phyloP scores from a whole-genome alignment of 2,888 invertebrate species.

The Apodemia zela region DNA sequence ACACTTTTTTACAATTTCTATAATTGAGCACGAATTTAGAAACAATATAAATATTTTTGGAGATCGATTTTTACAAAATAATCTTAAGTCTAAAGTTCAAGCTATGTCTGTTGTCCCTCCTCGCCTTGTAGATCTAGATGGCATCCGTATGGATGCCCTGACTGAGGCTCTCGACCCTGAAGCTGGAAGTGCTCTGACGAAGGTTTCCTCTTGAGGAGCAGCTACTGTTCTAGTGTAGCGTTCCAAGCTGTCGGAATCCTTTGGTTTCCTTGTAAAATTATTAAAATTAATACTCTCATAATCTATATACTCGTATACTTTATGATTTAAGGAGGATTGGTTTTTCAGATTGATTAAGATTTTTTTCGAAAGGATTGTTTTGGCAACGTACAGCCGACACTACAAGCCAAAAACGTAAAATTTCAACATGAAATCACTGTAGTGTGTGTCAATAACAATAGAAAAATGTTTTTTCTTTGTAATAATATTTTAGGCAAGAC shows the following conservation, averaged over 20 bases:
- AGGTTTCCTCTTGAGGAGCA: conserved; percentile 44
- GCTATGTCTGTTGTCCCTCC: background rate
- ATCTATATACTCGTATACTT: too few relatives aligned
- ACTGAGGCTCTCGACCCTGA: conserved; percentile 61
- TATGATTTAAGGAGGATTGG: too few relatives aligned
- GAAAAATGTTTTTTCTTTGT: too few relatives aligned
- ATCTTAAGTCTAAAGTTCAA: background rate
- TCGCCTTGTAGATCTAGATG: conserved; percentile 41
- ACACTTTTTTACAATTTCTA: background rate
- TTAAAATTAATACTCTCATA: too few relatives aligned
- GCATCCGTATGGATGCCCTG: conserved; percentile 59
- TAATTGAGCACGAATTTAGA: background rate
- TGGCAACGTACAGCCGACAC: too few relatives aligned
- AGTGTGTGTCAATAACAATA: too few relatives aligned
- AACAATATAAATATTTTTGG: conserved; percentile 4
- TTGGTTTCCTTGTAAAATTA: conserved; percentile 42
- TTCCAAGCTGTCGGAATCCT: conserved; percentile 46
- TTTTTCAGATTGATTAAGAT: too few relatives aligned
- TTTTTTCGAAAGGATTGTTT: too few relatives aligned
- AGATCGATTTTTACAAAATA: conserved; percentile 11
- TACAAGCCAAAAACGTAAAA: too few relatives aligned
- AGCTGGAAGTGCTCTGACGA: conserved; percentile 55
- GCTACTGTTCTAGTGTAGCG: conserved; percentile 48
- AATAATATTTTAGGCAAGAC: too few relatives aligned
- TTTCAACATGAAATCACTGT: too few relatives aligned